A percentile compares a stretch with the other conserved stretches of the same genome.
Evolutionary conservation across 2,113 vertebrate genomes (phyloP).

Genomic region (Macrotus californicus): DNA sequence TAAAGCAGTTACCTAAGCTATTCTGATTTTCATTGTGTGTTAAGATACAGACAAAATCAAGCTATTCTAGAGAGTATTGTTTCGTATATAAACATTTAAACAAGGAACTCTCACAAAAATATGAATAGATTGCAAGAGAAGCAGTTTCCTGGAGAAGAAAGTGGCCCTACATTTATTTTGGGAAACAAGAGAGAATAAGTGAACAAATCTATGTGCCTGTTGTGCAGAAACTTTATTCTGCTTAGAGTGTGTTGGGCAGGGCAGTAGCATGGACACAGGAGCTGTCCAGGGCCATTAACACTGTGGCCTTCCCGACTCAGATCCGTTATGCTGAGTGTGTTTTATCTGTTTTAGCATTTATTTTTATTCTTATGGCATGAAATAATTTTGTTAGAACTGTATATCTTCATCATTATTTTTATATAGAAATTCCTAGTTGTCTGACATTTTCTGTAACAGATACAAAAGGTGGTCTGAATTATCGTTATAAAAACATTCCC

Average conservation of each 20-base stretch:
- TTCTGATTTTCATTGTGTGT: slow-evolving; percentile 28
- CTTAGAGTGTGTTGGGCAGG: not conserved
- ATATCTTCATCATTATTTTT: not conserved
- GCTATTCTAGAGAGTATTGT: not conserved
- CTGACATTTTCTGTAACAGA: not conserved
- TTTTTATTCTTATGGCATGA: not conserved
- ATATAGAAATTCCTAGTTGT: not conserved
- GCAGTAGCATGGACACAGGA: not conserved
- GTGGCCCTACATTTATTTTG: not conserved
- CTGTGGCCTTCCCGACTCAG: not conserved
- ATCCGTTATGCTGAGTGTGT: not conserved
- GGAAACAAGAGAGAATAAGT: not conserved
- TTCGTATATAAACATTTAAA: slow-evolving; percentile 36
- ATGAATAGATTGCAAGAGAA: not conserved
- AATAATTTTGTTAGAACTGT: not conserved
- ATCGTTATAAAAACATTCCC: not conserved
- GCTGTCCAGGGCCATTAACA: not conserved
- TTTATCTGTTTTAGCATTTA: not conserved
- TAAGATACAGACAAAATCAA: slow-evolving; percentile 31
- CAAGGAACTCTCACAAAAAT: not conserved
- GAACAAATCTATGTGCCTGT: not conserved
- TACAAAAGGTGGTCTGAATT: not conserved
- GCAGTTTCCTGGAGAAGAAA: not conserved
- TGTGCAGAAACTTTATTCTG: not conserved
- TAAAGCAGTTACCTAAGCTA: not conserved